Evolutionary conservation across 2,113 vertebrate genomes (phyloP), one percentile per base, ranked within the genome.

Genomic region (Apus apus): DNA sequence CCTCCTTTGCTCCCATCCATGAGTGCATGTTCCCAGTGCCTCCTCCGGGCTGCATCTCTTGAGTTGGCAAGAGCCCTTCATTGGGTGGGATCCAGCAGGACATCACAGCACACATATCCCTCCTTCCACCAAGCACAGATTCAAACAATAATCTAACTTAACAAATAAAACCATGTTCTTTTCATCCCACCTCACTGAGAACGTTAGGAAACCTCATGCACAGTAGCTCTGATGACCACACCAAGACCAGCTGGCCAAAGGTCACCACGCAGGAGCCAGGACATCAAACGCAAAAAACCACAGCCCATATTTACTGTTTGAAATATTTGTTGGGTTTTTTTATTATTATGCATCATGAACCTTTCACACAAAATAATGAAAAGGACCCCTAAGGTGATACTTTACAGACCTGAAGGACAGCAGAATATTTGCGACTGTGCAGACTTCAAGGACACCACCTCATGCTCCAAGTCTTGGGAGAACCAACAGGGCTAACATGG

Each of bases 301-400:
- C 32, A 83, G 58, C 15, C 45, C 2, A 13, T 25, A 38, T 36
- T 36, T 53, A 70, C 54, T 16, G 32, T 12, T 94, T 81, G 26
- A 40, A 64, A 6, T 38, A 18, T 48, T 20, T 48, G 46, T 48
- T 48, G 46, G 11, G 10, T 50, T 40, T n/a, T 36, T 77, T 72
- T 92, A 83, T 94, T 94, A 94, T 95, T 95, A 90, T 0, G 53
- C 22, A 48, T 94, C 71, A 79, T 72, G 94, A 91, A 93, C 64
- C 79, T 93, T 90, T 77, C 85, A 91, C 87, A 93, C 82, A 91
- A 95, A 97, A 56, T 80, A 86, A 94, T 54, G 85, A 83, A 94
- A 96, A 73, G 84, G 73, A 93, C 91, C 83, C 70, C 75, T n/a
- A 79, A 58, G 78, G 68, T 46, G 78, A 79, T 36, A 67, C 54